Conservation (phyloP, 2,888 invertebrate species). For the Drosophila maculinotata region DNA sequence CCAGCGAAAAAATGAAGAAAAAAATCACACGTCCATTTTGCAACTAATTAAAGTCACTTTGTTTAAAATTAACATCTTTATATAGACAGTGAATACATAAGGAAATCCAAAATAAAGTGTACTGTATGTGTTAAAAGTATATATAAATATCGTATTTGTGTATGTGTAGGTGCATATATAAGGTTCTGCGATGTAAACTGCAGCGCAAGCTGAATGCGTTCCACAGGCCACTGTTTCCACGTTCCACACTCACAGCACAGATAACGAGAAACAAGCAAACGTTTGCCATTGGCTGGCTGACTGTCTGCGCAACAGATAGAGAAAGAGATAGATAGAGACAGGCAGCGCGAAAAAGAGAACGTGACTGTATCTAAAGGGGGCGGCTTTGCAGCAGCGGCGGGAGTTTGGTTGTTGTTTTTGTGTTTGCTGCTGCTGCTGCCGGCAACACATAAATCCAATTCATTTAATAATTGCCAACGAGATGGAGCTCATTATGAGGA, state of each 20-base stretch:
- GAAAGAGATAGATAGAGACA: slow-evolving; percentile 7
- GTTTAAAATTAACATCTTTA: slow-evolving; percentile 53
- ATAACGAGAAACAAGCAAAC: slow-evolving; percentile 50
- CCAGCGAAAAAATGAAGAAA: slow-evolving; percentile 9
- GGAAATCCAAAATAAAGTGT: slow-evolving; percentile 14
- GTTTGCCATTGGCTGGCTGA: slow-evolving; percentile 68
- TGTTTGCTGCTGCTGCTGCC: slow-evolving; percentile 39
- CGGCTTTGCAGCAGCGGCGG: slow-evolving; percentile 32
- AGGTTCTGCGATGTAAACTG: slow-evolving; percentile 9
- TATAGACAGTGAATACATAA: slow-evolving; percentile 35
- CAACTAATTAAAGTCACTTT: slow-evolving; percentile 61
- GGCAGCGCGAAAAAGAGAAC: background rate
- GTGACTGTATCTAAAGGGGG: slow-evolving; percentile 39
- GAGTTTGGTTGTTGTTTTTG: slow-evolving; percentile 12
- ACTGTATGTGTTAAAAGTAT: slow-evolving; percentile 3
- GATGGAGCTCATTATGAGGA: slow-evolving; percentile 84
- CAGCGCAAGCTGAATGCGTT: slow-evolving; percentile 51
- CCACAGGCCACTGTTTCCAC: slow-evolving; percentile 69
- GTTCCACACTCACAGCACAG: slow-evolving; percentile 72
- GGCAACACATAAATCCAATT: slow-evolving; percentile 82
- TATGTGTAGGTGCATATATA: slow-evolving; percentile 1
- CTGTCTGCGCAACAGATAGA: background rate
- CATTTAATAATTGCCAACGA: slow-evolving; percentile 84
- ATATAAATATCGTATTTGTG: background rate
- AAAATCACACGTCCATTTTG: slow-evolving; percentile 39